Evolutionary conservation across 23 tunicate genomes (phyloP), one percentile per base, ranked within the genome.

Genomic region (Phallusia fumigata): DNA sequence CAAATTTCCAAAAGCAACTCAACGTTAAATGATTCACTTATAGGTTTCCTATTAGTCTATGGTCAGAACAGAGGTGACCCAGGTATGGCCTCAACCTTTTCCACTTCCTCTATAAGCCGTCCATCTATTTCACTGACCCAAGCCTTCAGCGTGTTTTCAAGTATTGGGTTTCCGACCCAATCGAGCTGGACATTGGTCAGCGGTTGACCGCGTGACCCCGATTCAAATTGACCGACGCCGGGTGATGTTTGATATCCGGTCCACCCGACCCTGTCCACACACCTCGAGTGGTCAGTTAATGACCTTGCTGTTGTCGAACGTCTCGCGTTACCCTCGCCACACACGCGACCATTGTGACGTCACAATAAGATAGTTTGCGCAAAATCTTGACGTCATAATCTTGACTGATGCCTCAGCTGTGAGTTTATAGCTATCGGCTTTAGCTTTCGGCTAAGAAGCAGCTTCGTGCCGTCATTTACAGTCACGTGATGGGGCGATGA

Each of bases 321-420:
- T 21, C 69, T 58, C 69, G 15, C 15, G 69, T 58, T 58, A 6
- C 69, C 69, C 28, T 11, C 26, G 28, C 69, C 69, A 22, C 69
- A 58, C 69, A 58, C 69, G 69, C 69, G 69, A 58, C 69, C 69
- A 58, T 58, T 58, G 69, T 58, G 69, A 58, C 69, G 28, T 58
- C 16, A 58, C 69, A 24, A 24, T 5, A 24, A 13, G 18, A 13
- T 51, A 15, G 58, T 51, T 51, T 18, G 58, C 58, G 58, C 58
- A 13, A 51, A 51, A 8, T 58, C 16, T 6, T 24, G 5, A 1
- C 69, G 69, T 24, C 28, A 22, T 13, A 58, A 58, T 58, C 69
- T 2, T 58, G 16, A 58, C 16, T 21, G 16, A 58, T 58, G 58
- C 18, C 18, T 13, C 15, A n/a, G n/a, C n/a, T n/a, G n/a, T n/a